Base-by-base conservation (phyloP, 2,888 invertebrate species). In the Acheta domesticus region DNA sequence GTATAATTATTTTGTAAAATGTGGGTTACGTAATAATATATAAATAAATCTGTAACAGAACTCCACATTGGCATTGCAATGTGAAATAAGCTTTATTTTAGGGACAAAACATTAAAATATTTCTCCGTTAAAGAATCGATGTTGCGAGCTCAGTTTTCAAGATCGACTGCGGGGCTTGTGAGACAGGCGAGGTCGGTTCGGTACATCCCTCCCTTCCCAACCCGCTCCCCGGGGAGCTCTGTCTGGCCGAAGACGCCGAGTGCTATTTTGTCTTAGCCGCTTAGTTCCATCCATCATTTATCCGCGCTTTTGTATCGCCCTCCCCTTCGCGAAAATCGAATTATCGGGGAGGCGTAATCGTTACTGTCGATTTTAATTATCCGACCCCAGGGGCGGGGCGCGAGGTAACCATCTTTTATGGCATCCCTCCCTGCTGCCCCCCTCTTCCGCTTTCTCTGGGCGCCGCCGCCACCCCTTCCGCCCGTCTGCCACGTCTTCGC, bases 251-350 rank as follows among this genome's bases (percentile, higher is more conserved):
- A 62, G n/a, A n/a, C 14, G 62, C 62, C 16, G n/a, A 62, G 62
- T 14, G 62, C 62, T 62, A 62, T 62, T 62, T 62, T 62, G n/a
- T 14, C 62, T 62, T n/a, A 62, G 62, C 62, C 62, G 62, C 62
- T 62, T 62, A 62, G 62, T 62, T n/a, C 62, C 62, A 62, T 62
- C 62, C 62, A 62, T 62, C 62, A 62, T 62, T 62, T 62, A 62
- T 62, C 62, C 14, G 14, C n/a, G 62, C 62, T 62, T 62, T 62
- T 62, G 62, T 62, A 62, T 62, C 62, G n/a, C 62, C 62, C 62
- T 62, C 16, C 62, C n/a, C 62, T n/a, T 62, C 62, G 62, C 62
- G n/a, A 62, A 62, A 62, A 62, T 62, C 62, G 62, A 62, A 62
- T 62, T 62, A 62, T 62, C 62, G 62, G 14, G 62, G n/a, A n/a